Percentiles rank a stretch among this genome's conserved stretches.
These are phyloP conservation scores for Ephydatia muelleri DNA, from an alignment of 37 sponge, comb jelly and placozoan genomes.

Conservation along the genomic window DNA sequence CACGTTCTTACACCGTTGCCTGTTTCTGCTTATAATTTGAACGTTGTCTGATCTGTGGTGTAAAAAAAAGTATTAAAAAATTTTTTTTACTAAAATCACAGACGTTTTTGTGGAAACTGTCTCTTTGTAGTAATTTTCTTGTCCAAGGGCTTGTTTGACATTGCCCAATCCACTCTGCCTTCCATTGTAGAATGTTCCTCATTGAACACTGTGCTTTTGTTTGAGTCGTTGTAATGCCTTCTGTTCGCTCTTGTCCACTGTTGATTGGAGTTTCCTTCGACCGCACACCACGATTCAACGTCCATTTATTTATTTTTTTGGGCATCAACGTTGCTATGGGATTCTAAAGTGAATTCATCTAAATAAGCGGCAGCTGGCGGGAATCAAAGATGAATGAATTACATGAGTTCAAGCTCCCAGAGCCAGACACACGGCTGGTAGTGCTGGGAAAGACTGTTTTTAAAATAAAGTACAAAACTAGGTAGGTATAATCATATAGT, in stretches of 20 bases:
- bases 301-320: slow-evolving; percentile 79
- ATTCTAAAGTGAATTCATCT: not conserved
- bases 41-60: slow-evolving; percentile 58
- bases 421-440: slow-evolving; percentile 52
- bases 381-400: not conserved
- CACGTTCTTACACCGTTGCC: not conserved
- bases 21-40: slow-evolving; percentile 20
- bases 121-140: slow-evolving; percentile 52
- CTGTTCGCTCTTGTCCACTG: slow-evolving; percentile 65
- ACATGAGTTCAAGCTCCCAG: slow-evolving; percentile 30
- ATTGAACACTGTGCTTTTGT: slow-evolving; percentile 72
- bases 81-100: not conserved
- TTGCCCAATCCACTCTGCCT: slow-evolving; percentile 40
- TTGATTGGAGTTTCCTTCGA: slow-evolving; percentile 77
- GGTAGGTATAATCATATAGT: not conserved
- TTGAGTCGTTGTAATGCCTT: slow-evolving; percentile 62
- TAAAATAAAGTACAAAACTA: slow-evolving; percentile 49
- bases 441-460: slow-evolving; percentile 62
- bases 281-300: slow-evolving; percentile 89
- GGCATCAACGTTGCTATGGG: slow-evolving; percentile 10
- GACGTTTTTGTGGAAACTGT: slow-evolving; percentile 76
- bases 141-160: slow-evolving; percentile 31
- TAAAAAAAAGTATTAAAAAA: not conserved
- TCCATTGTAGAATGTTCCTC: slow-evolving; percentile 3
- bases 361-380: slow-evolving; percentile 3